Base-by-base conservation (phyloP, 2,113 vertebrate species). In the Ailuropoda melanoleuca region DNA sequence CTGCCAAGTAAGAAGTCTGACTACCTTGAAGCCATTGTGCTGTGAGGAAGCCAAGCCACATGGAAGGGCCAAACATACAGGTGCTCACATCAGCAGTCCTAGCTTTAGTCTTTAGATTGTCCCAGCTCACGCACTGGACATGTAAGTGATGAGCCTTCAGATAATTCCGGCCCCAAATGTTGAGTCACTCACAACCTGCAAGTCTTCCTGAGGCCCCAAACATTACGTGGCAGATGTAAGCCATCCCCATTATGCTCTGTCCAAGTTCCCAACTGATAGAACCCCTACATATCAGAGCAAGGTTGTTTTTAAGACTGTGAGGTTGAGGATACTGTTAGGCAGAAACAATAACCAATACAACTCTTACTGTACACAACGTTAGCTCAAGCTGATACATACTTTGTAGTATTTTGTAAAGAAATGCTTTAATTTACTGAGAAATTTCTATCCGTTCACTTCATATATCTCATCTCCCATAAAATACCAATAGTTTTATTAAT, bases 391-490 rank as follows among this genome's bases (percentile, higher is more conserved):
- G 58, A 84, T 46, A 82, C 18, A 62, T n/a, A 53, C n/a, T 55
- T 60, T 83, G 43, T 77, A 31, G 26, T 62, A 86, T 83, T 90
- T 64, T 81, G 3, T 93, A 88, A 96, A 94, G 48, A 55, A 88
- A 34, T 88, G 23, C 13, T 95, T 83, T 85, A 87, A 83, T 83
- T 88, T 91, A 94, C 48, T 88, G 68, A 95, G 43, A 83, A 50
- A 89, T 46, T 95, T 94, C 58, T 94, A 88, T 90, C 39, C 5
- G 93, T 74, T 78, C 15, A 68, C 37, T 91, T 90, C n/a, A 74
- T 90, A 93, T 70, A 55, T 90, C 39, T 64, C 34, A 81, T 50
- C 10, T 96, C 21, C 46, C 92, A 60, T 66, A 94, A 24, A 88
- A 74, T 74, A 21, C 4, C 9, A 93, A 80, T 1, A 78, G 75